Percentiles rank a stretch among this genome's conserved stretches.
Conservation (phyloP, 2,113 vertebrate genomes). For the Phylloscopus trochiloides region DNA sequence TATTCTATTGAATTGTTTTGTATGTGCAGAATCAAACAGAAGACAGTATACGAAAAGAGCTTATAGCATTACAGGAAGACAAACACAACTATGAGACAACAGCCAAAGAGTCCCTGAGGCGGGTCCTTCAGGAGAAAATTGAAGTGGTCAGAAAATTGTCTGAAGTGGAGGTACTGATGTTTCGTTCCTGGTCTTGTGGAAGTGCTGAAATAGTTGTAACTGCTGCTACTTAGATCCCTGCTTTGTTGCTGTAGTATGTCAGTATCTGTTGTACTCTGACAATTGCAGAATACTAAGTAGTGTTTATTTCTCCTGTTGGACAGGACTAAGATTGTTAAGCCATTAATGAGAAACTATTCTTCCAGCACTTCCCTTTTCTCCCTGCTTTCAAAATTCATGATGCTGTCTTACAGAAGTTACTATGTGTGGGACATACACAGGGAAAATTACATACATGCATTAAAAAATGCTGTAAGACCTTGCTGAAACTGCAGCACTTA, state of each 20-base stretch:
- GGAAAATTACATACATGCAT: not conserved
- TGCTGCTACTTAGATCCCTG: not conserved
- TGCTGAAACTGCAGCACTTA: not conserved
- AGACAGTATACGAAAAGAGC: constrained; percentile 93
- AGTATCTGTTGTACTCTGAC: not conserved
- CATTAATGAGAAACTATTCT: not conserved
- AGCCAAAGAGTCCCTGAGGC: constrained; percentile 97
- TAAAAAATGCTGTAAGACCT: not conserved
- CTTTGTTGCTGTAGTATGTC: not conserved
- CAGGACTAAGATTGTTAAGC: not conserved
- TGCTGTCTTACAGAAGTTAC: not conserved
- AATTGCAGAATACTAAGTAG: not conserved
- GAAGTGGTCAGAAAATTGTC: constrained; percentile 97
- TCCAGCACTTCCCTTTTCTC: not conserved
- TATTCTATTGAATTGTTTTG: not conserved
- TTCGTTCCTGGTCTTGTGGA: not conserved
- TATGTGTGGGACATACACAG: not conserved
- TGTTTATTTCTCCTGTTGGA: not conserved
- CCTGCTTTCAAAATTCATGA: not conserved
- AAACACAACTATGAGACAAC: constrained; percentile 99
- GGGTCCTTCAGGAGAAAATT: constrained; percentile 98
- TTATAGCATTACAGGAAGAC: constrained; percentile 94
- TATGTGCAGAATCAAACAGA: constrained; percentile 90
- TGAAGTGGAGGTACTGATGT: constrained; percentile 90
- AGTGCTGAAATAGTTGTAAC: not conserved